phyloP scores from a whole-genome alignment of 2,113 vertebrate species.

The Pandion haliaetus region DNA sequence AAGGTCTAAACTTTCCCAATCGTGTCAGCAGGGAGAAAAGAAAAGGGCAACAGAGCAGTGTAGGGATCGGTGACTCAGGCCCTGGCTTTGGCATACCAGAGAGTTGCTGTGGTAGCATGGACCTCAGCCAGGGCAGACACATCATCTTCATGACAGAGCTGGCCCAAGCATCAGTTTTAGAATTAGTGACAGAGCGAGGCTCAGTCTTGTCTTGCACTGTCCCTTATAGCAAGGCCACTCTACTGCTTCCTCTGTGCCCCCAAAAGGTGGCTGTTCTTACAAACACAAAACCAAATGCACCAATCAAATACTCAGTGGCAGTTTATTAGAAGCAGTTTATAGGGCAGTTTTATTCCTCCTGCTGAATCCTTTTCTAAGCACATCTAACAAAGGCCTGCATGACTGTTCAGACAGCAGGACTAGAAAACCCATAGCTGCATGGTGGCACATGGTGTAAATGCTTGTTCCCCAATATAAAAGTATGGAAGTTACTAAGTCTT shows the following conservation, averaged over 20 bases:
- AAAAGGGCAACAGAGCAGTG: accelerated
- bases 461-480: not conserved
- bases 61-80: accelerated
- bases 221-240: accelerated
- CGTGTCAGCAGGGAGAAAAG: accelerated
- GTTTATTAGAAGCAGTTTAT: not conserved
- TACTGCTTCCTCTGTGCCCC: accelerated
- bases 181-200: no score
- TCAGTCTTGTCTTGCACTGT: not conserved
- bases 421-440: not conserved
- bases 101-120: accelerated
- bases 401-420: accelerated
- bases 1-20: no score
- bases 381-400: accelerated
- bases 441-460: accelerated
- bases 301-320: accelerated
- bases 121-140: accelerated
- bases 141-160: accelerated
- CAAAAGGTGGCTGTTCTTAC: not conserved
- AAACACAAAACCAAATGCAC: not conserved
- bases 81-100: not conserved
- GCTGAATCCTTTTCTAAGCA: not conserved
- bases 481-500: no score
- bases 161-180: accelerated
- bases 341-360: not conserved